phyloP scores from a whole-genome alignment of 2,797 vertebrate genomes.

The Eospalax fontanierii region DNA sequence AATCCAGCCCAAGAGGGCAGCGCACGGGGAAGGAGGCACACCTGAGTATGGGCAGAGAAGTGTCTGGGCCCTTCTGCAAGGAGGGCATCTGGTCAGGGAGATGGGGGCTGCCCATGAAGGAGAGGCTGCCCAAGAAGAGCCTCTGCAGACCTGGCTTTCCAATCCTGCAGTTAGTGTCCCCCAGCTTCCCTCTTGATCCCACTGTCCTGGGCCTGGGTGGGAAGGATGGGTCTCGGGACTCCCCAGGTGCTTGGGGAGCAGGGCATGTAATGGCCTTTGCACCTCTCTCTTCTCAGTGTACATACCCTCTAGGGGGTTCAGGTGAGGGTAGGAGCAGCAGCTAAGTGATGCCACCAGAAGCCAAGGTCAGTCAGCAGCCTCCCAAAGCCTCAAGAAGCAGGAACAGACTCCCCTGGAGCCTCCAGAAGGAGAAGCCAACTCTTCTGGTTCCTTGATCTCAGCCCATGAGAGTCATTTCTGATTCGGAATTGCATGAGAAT shows the following conservation, averaged over 20 bases:
- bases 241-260: not conserved
- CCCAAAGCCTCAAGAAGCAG: not conserved
- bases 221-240: not conserved
- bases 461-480: not conserved
- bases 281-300: not conserved
- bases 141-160: not conserved
- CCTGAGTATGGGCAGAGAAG: rapidly evolving
- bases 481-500: not conserved
- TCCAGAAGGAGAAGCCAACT: too few relatives aligned
- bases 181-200: not conserved
- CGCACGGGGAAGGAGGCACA: rapidly evolving
- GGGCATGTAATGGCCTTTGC: not conserved
- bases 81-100: not conserved
- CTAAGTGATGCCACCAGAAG: not conserved
- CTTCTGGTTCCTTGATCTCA: not conserved
- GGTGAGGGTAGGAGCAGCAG: not conserved
- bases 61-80: not conserved
- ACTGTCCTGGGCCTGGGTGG: too few relatives aligned
- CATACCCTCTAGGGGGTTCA: not conserved
- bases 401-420: not conserved
- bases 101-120: not conserved
- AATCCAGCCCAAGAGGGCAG: not conserved
- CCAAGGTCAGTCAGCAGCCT: not conserved
- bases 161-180: not conserved
- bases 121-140: not conserved